Evolutionary conservation across 2,888 invertebrate genomes (phyloP).

Genomic region (Apodemia duryi): DNA sequence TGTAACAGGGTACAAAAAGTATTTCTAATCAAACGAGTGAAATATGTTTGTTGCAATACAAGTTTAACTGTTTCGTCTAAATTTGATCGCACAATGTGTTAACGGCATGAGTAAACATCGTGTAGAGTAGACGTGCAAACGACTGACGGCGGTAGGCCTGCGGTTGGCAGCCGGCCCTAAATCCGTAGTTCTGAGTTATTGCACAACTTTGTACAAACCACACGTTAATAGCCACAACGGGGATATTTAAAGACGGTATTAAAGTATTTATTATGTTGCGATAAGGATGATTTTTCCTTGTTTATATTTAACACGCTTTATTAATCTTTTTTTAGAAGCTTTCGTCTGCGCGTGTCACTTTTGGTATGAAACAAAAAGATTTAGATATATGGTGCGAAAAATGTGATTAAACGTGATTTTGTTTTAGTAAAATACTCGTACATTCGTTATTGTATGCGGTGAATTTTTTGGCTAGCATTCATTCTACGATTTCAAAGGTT

Average conservation of each 20-base stretch:
- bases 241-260: constrained; percentile 22
- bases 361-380: constrained; percentile 13
- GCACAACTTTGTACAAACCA: constrained; percentile 22
- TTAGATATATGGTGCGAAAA: constrained; percentile 13
- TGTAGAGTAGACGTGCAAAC: constrained; percentile 22
- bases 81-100: constrained; percentile 13
- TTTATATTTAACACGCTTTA: background rate
- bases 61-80: background rate
- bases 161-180: constrained; percentile 23
- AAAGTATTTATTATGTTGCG: constrained; percentile 11
- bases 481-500: constrained; percentile 2
- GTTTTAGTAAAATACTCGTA: constrained; percentile 10
- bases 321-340: background rate
- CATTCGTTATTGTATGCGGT: constrained; percentile 11
- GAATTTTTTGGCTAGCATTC: constrained; percentile 9
- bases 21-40: background rate
- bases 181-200: constrained; percentile 21
- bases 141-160: constrained; percentile 25
- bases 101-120: constrained; percentile 19
- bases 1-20: background rate
- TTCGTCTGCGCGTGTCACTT: background rate
- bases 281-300: constrained; percentile 13
- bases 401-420: constrained; percentile 9
- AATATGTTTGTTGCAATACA: background rate
- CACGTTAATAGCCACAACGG: constrained; percentile 18